A percentile compares a stretch with the other conserved stretches of the same genome.
Evolutionary conservation across 2,888 invertebrate species (phyloP).

Genomic region (Drosophila prostipennis): DNA sequence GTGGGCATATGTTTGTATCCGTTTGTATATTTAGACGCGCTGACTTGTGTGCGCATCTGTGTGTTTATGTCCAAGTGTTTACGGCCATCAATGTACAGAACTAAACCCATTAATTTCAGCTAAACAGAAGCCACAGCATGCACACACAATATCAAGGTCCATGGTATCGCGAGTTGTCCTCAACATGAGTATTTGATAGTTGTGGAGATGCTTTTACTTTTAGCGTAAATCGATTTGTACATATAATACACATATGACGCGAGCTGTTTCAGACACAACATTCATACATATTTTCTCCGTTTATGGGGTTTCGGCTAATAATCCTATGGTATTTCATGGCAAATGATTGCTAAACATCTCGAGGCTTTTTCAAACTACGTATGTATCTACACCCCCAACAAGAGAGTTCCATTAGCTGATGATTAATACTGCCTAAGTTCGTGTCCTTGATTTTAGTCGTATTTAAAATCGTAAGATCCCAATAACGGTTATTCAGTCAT

Average conservation of each 20-base stretch:
- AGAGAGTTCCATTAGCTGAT: constrained; percentile 23
- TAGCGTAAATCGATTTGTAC: constrained; percentile 35
- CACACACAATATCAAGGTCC: constrained; percentile 46
- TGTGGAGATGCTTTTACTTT: constrained; percentile 41
- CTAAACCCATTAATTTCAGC: constrained; percentile 43
- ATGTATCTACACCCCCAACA: background rate
- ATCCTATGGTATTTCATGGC: constrained; percentile 30
- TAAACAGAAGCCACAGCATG: constrained; percentile 25
- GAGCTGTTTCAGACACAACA: constrained; percentile 19
- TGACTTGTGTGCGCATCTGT: constrained; percentile 36
- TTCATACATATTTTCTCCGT: constrained; percentile 14
- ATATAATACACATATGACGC: constrained; percentile 26
- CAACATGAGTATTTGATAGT: constrained; percentile 28
- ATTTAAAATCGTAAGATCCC: background rate
- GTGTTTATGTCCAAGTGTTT: constrained; percentile 47
- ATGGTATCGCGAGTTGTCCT: constrained; percentile 9
- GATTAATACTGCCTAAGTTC: constrained; percentile 24
- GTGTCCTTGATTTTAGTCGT: constrained; percentile 6
- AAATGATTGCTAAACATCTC: constrained; percentile 21
- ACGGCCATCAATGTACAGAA: constrained; percentile 46
- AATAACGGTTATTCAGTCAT: background rate
- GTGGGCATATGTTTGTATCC: constrained; percentile 42
- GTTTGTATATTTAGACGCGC: constrained; percentile 32
- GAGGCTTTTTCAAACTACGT: constrained; percentile 27
- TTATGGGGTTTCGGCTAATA: constrained; percentile 23